Conservation (phyloP, 2,797 vertebrate species). For the Calcarius lapponicus region DNA sequence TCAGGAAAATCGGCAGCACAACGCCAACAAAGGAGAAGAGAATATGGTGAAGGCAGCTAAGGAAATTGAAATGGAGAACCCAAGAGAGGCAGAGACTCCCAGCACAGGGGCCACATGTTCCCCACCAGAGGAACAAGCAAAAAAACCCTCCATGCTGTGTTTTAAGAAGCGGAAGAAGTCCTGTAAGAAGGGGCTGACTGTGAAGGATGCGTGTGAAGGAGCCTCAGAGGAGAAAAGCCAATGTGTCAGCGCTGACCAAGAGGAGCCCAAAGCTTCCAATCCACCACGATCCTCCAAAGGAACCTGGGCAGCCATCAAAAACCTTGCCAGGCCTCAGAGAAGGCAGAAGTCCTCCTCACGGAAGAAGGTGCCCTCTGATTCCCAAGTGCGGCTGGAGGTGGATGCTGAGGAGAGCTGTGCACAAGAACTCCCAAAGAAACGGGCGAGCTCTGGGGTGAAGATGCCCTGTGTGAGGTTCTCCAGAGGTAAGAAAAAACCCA, state of each 20-base stretch:
- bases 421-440: conserved; percentile 38
- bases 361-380: conserved; percentile 23
- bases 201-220: background rate
- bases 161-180: conserved; percentile 78
- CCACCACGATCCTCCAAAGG: conserved; percentile 27
- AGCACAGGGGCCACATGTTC: conserved; percentile 12
- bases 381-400: conserved; percentile 58
- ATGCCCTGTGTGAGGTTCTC: conserved; percentile 75
- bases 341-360: conserved; percentile 55
- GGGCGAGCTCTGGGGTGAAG: conserved; percentile 62
- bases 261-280: background rate
- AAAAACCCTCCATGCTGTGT: conserved; percentile 77
- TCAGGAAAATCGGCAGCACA: background rate
- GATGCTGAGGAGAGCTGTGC: conserved; percentile 26
- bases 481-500: conserved; percentile 62
- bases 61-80: conserved; percentile 72
- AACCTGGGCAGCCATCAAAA: conserved; percentile 77
- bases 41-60: conserved; percentile 69
- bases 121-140: conserved; percentile 59
- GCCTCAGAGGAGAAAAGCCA: conserved; percentile 31
- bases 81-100: conserved; percentile 17
- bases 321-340: conserved; percentile 61
- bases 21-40: background rate
- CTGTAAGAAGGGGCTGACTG: background rate
- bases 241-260: background rate